Evolutionary conservation across 2,797 vertebrate genomes (phyloP), one percentile per base, ranked within the genome.

Genomic region (Chelidonichthys spinosus): DNA sequence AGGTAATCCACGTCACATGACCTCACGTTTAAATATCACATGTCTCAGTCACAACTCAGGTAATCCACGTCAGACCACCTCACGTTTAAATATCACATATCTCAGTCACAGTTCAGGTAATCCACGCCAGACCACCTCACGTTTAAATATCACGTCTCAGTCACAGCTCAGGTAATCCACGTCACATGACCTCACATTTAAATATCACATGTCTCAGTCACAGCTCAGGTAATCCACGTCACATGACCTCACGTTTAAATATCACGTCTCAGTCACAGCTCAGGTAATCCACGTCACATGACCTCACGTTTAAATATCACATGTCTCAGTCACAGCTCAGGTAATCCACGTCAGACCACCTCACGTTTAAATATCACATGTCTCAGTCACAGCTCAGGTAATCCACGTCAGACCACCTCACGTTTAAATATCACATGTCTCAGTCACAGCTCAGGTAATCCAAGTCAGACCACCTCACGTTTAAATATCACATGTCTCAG

Each of bases 251-350:
- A 2, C 54, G 10, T 25, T 25, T n/a, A n/a, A n/a, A n/a, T n/a
- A n/a, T n/a, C n/a, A n/a, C n/a, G n/a, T n/a, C n/a, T n/a, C 97
- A 98, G 83, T 96, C 97, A 71, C 97, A 98, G 92, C 96, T 98
- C 73, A 94, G 97, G 97, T 98, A 92, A 49, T 0, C 9, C 36
- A n/a, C 1, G 14, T 5, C 46, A 47, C 46, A 47, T 17, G 0
- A 9, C 18, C 49, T 36, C 17, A 2, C 54, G 10, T 37, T 56
- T 4, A 9, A 54, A 36, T 15, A 36, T 33, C 14, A 10, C 15
- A n/a, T 37, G 37, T 56, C 54, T 3, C 1, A 98, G 83, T 96
- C 97, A 71, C 97, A 98, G 92, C 96, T 98, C 73, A 94, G 97
- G 97, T 98, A 92, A 49, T 0, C 9, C 36, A n/a, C 1, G 14